Percentiles rank a stretch among this genome's conserved stretches.
phyloP scores from a whole-genome alignment of 2,797 vertebrate genomes.

The Nannoperca obscura region DNA sequence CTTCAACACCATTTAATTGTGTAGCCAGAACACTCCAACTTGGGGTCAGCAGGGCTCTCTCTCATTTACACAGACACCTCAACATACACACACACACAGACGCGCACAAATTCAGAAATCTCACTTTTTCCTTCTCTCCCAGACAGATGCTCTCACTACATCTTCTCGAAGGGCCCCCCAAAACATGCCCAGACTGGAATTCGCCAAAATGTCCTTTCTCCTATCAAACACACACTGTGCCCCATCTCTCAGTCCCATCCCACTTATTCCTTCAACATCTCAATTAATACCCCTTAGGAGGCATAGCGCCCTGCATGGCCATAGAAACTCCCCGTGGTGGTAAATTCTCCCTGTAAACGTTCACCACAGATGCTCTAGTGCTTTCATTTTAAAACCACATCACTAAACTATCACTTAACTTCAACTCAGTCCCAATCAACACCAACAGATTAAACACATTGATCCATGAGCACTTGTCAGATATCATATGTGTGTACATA shows the following conservation, averaged over 20 bases:
- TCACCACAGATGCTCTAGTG: slow-evolving; percentile 43
- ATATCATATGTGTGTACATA: slow-evolving; percentile 14
- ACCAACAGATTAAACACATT: slow-evolving; percentile 41
- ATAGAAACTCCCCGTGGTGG: slow-evolving; percentile 37
- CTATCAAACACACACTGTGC: slow-evolving; percentile 76
- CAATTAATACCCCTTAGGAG: slow-evolving; percentile 90
- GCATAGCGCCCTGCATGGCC: slow-evolving; percentile 62
- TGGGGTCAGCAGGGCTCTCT: slow-evolving; percentile 73
- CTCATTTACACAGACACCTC: slow-evolving; percentile 73
- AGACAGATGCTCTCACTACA: slow-evolving; percentile 56
- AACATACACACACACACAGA: slow-evolving; percentile 42
- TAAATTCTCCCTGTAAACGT: slow-evolving; percentile 39
- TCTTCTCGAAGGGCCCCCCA: slow-evolving; percentile 64
- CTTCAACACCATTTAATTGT: slow-evolving; percentile 85
- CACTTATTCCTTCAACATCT: slow-evolving; percentile 78
- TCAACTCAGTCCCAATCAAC: slow-evolving; percentile 57
- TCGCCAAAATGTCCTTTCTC: slow-evolving; percentile 70
- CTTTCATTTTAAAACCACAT: slow-evolving; percentile 51
- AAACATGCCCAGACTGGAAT: slow-evolving; percentile 90
- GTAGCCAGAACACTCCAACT: slow-evolving; percentile 72
- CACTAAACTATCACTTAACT: slow-evolving; percentile 28
- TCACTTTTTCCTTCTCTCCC: slow-evolving; percentile 24
- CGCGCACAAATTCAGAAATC: slow-evolving; percentile 42
- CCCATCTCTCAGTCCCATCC: slow-evolving; percentile 58
- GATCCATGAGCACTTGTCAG: slow-evolving; percentile 36